A percentile compares a stretch with the other conserved stretches of the same genome.
Evolutionary conservation across 2,797 vertebrate species (phyloP).

Genomic region (Dendrocincla fuliginosa): DNA sequence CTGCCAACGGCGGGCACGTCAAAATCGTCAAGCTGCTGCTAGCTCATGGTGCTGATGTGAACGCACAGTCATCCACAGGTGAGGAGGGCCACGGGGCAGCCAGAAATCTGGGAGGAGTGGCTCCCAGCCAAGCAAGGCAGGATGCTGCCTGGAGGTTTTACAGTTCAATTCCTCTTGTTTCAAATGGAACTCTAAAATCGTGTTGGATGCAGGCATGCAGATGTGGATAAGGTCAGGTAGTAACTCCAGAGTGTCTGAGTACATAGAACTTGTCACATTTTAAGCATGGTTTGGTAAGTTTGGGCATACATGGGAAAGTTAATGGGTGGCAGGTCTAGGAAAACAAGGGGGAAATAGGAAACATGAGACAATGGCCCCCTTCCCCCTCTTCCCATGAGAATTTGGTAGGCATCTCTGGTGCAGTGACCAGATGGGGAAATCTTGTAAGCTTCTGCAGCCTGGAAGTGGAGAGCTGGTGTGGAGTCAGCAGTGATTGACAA

Average conservation of each 20-base stretch:
- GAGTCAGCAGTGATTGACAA: background rate
- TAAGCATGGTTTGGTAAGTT: background rate
- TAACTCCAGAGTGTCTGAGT: background rate
- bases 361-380: fast-evolving
- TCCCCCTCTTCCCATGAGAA: fast-evolving
- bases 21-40: slow-evolving; percentile 85
- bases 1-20: slow-evolving; percentile 84
- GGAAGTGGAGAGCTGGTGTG: background rate
- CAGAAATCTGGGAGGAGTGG: background rate
- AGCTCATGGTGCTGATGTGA: slow-evolving; percentile 85
- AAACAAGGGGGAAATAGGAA: background rate
- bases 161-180: background rate
- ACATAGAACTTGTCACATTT: background rate
- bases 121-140: background rate
- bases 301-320: fast-evolving
- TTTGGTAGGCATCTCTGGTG: background rate
- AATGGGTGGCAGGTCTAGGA: background rate
- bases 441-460: background rate
- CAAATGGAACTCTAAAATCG: background rate
- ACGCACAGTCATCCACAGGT: slow-evolving; percentile 86
- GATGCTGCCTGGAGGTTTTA: background rate
- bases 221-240: background rate
- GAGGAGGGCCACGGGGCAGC: fast-evolving
- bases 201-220: fast-evolving
- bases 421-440: background rate